These are phyloP conservation scores for Diceros bicornis DNA, from an alignment of 2,797 vertebrate species.

Conservation along the genomic window DNA sequence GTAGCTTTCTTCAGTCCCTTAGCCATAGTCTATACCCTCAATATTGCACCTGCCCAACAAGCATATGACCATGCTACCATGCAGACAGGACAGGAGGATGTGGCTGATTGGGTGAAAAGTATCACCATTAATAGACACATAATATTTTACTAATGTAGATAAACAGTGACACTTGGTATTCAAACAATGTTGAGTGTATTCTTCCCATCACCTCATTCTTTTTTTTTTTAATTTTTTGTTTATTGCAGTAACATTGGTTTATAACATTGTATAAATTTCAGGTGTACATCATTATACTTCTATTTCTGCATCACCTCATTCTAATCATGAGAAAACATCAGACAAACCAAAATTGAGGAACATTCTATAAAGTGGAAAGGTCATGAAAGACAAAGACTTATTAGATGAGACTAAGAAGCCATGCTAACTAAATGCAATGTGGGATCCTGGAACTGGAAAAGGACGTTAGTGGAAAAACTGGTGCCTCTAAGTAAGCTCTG, in stretches of 20 bases:
- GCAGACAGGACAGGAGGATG: not conserved
- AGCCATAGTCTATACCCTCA: not conserved
- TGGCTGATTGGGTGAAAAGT: not conserved
- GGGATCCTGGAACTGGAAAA: not conserved
- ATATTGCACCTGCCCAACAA: not conserved
- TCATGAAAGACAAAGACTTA: constrained; percentile 16
- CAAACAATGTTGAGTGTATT: not conserved
- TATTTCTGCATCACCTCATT: not conserved
- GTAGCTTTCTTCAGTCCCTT: not conserved
- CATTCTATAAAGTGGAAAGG: constrained; percentile 5
- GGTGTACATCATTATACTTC: too few species aligned
- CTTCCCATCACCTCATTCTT: not conserved
- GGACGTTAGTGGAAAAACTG: not conserved
- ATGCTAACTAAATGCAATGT: not conserved
- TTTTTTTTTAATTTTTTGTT: too few species aligned
- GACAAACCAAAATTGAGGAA: not conserved
- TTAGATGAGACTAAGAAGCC: not conserved
- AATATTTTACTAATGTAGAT: not conserved
- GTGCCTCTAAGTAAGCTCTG: not conserved
- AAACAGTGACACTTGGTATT: constrained; percentile 9
- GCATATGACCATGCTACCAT: not conserved
- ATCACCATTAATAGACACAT: not conserved
- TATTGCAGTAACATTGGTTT: too few species aligned
- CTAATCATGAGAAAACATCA: constrained; percentile 27
- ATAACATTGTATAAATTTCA: too few species aligned